These are phyloP conservation scores for Ditylenchus dipsaci DNA, from an alignment of 1,140 invertebrate species.

Conservation along the genomic window DNA sequence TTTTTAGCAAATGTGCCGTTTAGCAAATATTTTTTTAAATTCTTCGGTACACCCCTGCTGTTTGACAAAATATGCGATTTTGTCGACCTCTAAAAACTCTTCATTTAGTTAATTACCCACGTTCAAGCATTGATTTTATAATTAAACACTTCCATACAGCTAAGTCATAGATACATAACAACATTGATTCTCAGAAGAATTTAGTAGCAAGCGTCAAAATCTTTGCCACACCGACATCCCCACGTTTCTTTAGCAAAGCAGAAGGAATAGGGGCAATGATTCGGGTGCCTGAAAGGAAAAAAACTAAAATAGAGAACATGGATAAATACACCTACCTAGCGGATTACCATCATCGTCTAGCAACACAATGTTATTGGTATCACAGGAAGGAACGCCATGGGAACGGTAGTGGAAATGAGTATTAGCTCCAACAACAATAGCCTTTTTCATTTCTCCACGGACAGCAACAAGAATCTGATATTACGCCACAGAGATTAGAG, in stretches of 20 bases:
- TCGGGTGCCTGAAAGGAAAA: conserved; percentile 67
- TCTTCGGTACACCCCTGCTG: too few relatives aligned
- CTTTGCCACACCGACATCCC: conserved; percentile 80
- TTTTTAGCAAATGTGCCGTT: too few relatives aligned
- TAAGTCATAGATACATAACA: not conserved
- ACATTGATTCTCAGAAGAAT: conserved; percentile 71
- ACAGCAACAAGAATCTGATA: conserved; percentile 81
- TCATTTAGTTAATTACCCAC: too few relatives aligned
- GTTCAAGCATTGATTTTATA: too few relatives aligned
- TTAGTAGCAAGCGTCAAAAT: conserved; percentile 82
- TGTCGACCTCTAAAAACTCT: too few relatives aligned
- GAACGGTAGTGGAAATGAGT: conserved; percentile 74
- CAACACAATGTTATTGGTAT: conserved; percentile 91
- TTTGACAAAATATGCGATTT: too few relatives aligned
- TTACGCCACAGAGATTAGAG: too few relatives aligned
- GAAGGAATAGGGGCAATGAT: conserved; percentile 91
- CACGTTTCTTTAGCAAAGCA: conserved; percentile 77
- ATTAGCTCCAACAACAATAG: conserved; percentile 76
- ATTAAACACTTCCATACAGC: too few relatives aligned
- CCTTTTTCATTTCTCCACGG: conserved; percentile 92
- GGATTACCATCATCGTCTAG: conserved; percentile 61
- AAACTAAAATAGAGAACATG: not conserved
- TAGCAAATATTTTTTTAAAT: too few relatives aligned
- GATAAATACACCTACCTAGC: not conserved
- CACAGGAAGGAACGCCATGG: conserved; percentile 80